Evolutionary conservation across 2,797 vertebrate species (phyloP).

Genomic region (Halcyon leucocephala): DNA sequence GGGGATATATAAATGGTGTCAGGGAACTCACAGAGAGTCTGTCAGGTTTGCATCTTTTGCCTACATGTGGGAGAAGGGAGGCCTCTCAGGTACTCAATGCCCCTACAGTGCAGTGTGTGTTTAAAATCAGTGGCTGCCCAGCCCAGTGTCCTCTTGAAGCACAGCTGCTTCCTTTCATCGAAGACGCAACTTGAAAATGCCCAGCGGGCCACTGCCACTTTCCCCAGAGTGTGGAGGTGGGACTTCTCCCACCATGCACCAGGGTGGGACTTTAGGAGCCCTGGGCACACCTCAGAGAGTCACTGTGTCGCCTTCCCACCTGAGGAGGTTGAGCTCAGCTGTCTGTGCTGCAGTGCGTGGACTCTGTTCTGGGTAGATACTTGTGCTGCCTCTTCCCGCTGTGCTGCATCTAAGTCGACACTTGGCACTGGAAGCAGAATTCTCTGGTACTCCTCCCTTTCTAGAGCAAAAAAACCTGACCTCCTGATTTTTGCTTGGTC

Average conservation of each 20-base stretch:
- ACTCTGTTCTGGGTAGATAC: not conserved
- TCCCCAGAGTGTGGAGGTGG: not conserved
- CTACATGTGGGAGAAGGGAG: accelerated
- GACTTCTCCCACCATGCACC: accelerated
- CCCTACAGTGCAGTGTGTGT: not conserved
- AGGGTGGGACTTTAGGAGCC: not conserved
- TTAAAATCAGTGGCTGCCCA: not conserved
- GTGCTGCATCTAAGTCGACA: not conserved
- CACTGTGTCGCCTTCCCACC: not conserved
- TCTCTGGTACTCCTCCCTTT: not conserved
- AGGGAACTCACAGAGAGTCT: not conserved
- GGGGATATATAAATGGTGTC: not conserved
- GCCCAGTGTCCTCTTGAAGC: not conserved
- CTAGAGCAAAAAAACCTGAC: not conserved
- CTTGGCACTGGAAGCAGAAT: not conserved
- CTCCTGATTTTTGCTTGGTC: not conserved
- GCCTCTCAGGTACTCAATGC: not conserved
- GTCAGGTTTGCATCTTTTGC: not conserved
- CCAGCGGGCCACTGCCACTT: not conserved
- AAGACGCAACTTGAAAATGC: not conserved
- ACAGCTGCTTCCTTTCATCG: not conserved
- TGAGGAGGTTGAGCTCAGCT: not conserved
- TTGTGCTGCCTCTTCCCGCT: not conserved
- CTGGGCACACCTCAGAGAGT: not conserved
- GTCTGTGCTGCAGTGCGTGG: accelerated